Conservation (phyloP, 2,888 invertebrate species). For the Harpalus rubripes region DNA sequence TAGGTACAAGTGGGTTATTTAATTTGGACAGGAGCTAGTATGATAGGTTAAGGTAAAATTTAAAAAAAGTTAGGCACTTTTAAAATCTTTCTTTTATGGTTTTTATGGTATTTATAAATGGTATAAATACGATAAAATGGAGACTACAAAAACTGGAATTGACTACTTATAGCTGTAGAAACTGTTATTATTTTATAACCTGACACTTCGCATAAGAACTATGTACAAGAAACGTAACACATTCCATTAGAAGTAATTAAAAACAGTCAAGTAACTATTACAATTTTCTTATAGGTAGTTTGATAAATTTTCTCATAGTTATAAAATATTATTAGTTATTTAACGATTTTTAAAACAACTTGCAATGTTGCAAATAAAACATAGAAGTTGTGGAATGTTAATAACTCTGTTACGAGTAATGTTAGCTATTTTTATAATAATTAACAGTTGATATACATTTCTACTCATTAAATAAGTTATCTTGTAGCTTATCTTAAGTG, state of each 20-base stretch:
- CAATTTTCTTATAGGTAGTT: neutral
- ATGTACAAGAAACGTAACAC: neutral
- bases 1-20: no score
- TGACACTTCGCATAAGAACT: neutral
- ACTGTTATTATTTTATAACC: neutral
- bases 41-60: no score
- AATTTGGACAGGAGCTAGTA: no score
- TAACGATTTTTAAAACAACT: neutral
- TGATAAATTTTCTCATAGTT: neutral
- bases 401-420: slow-evolving; percentile 3
- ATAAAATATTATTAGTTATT: neutral
- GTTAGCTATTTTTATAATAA: neutral
- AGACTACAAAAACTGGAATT: neutral
- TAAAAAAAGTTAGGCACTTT: no score
- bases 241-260: neutral
- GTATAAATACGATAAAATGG: no score
- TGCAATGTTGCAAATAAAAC: neutral
- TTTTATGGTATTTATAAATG: no score
- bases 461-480: slow-evolving; percentile 41
- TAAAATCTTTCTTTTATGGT: no score
- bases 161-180: neutral
- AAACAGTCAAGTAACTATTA: neutral
- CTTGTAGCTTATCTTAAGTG: slow-evolving; percentile 40
- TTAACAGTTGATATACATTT: slow-evolving; percentile 17
- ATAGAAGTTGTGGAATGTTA: slow-evolving; percentile 8